Evolutionary conservation across 2,888 invertebrate genomes (phyloP).

Genomic region (Holacanthella duospinosa): DNA sequence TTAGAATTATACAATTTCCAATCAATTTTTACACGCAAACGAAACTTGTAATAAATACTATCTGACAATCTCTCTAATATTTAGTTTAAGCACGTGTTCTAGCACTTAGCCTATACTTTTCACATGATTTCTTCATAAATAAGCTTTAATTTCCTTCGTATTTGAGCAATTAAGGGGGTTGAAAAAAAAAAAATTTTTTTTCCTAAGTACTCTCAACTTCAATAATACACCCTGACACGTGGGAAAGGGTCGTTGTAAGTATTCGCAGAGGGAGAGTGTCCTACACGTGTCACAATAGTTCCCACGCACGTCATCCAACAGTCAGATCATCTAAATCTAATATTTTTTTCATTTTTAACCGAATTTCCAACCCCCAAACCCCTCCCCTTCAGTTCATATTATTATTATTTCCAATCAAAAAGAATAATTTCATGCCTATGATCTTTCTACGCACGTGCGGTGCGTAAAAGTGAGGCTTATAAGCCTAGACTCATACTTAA

Average conservation of each 20-base stretch:
- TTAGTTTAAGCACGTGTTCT: too few relatives aligned
- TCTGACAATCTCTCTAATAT: neutral
- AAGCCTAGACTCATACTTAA: too few relatives aligned
- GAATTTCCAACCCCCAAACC: neutral
- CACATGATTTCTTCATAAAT: too few relatives aligned
- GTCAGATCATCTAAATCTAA: neutral
- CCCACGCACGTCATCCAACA: neutral
- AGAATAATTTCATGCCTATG: neutral
- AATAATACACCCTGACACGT: constrained; percentile 11
- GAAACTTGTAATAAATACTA: too few relatives aligned
- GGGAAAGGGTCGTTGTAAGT: constrained; percentile 11
- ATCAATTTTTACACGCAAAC: too few relatives aligned
- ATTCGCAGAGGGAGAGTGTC: constrained; percentile 18
- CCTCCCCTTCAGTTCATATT: too few relatives aligned
- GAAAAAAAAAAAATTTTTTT: neutral
- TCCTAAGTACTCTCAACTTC: neutral
- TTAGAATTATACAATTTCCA: too few relatives aligned
- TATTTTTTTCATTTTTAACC: neutral
- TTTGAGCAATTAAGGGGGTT: neutral
- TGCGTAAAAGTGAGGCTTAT: neutral
- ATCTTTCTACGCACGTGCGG: neutral
- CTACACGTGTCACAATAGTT: neutral
- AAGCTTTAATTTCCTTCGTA: too few relatives aligned
- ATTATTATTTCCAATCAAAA: neutral
- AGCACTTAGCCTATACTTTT: too few relatives aligned